Evolutionary conservation across 2,888 invertebrate species (phyloP), one percentile per base, ranked within the genome.

Genomic region (Chymomyza caudatula): DNA sequence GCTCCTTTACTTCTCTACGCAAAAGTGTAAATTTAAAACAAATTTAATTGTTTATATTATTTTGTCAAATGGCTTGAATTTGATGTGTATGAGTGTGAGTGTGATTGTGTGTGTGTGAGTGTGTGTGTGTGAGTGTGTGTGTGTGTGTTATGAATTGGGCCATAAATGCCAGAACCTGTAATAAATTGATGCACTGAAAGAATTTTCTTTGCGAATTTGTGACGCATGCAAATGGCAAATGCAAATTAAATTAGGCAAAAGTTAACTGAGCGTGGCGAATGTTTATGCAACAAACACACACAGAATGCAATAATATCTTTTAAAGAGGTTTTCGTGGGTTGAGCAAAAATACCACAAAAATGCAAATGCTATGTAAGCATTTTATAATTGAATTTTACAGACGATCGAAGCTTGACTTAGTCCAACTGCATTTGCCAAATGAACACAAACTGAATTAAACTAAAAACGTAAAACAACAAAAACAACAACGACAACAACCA

Each of bases 281-380:
- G 72, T 79, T 79, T 74, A 67, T 73, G 73, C 72, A 72, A 57
- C n/a, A 60, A 20, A 53, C 65, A 63, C 6, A 58, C 55, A 47
- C 8, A 43, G 6, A 23, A 23, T 23, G 23, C 29, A 8, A 29
- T 29, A 8, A 8, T 8, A 8, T 5, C 29, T 29, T 29, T 29
- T 29, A 8, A 25, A 25, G 25, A 6, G 25, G 25, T 25, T 25
- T 25, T 25, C 25, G 5, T 4, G 11, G 11, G 29, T 11, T 8
- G 1, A 11, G 29, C 11, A 11, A 37, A 37, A 37, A 37, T 17
- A 29, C 68, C 66, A 53, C 75, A 78, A 75, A 77, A 71, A 75
- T 78, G 66, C 65, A 76, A 85, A 76, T 82, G 82, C 85, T 82
- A 75, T 73, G 77, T 73, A 81, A 85, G 80, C 85, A 61, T 85